A percentile compares a stretch with the other conserved stretches of the same genome.
phyloP scores from a whole-genome alignment of 2,888 invertebrate genomes.

The Nomada flava region DNA sequence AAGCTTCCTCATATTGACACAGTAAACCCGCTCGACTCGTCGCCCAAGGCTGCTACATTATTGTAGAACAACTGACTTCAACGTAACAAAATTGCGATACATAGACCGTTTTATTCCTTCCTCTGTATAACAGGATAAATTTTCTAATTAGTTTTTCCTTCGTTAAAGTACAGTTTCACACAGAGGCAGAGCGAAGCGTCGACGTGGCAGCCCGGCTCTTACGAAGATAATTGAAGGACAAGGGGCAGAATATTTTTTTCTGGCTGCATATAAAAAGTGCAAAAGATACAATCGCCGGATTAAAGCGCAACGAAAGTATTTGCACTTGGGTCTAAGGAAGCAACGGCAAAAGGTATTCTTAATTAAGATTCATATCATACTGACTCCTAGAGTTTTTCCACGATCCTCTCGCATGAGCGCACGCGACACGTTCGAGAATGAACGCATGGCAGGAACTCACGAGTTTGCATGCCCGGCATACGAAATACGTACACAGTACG shows the following conservation, averaged over 20 bases:
- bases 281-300: not conserved
- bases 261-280: not conserved
- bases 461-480: conserved; percentile 55
- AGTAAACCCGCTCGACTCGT: too few relatives aligned
- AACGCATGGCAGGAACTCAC: conserved; percentile 58
- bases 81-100: too few relatives aligned
- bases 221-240: not conserved
- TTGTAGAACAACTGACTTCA: too few relatives aligned
- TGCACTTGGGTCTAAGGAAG: conserved; percentile 26
- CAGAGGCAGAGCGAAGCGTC: not conserved
- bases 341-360: conserved; percentile 11
- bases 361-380: conserved; percentile 54
- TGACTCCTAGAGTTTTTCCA: conserved; percentile 52
- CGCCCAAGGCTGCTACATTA: not conserved
- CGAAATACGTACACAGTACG: conserved; percentile 49
- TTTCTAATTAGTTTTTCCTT: not conserved
- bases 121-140: too few relatives aligned
- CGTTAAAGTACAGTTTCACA: not conserved
- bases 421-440: conserved; percentile 60
- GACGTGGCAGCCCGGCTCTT: not conserved
- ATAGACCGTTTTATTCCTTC: too few relatives aligned
- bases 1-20: not conserved
- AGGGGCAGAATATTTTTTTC: not conserved
- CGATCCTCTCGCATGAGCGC: conserved; percentile 52
- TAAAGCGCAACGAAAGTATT: conserved; percentile 35